Evolutionary conservation across 2,113 vertebrate genomes (phyloP).

Genomic region (Misgurnus anguillicaudatus): DNA sequence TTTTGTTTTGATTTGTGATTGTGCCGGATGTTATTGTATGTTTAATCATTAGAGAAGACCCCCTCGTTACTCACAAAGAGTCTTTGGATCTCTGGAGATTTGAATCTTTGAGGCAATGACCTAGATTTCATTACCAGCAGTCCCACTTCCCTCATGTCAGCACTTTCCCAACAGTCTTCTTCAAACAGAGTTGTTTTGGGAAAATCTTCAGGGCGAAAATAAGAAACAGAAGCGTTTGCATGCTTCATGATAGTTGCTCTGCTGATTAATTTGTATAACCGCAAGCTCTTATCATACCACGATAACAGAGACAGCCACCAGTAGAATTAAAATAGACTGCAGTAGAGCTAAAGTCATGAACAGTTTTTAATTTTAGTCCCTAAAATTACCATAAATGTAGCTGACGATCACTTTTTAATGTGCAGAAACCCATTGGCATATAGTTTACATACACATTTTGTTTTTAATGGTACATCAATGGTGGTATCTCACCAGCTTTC

Average conservation of each 20-base stretch:
- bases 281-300: background rate
- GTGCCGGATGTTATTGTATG: background rate
- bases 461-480: too few relatives aligned
- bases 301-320: background rate
- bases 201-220: constrained; percentile 15
- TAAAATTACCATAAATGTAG: too few relatives aligned
- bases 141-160: constrained; percentile 59
- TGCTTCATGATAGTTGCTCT: background rate
- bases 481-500: too few relatives aligned
- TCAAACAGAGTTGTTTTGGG: constrained; percentile 37
- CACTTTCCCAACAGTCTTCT: constrained; percentile 59
- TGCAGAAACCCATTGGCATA: too few relatives aligned
- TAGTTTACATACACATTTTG: too few relatives aligned
- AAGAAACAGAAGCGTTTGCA: background rate
- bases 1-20: background rate
- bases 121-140: constrained; percentile 54
- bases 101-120: constrained; percentile 59
- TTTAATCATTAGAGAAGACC: background rate
- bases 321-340: background rate
- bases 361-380: too few relatives aligned
- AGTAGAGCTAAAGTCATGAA: background rate
- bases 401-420: too few relatives aligned
- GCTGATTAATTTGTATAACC: background rate
- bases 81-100: constrained; percentile 62
- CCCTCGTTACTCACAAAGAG: background rate